A percentile compares a stretch with the other conserved stretches of the same genome.
Conservation (phyloP, 2,797 vertebrate species). For the Lithobates sylvaticus region DNA sequence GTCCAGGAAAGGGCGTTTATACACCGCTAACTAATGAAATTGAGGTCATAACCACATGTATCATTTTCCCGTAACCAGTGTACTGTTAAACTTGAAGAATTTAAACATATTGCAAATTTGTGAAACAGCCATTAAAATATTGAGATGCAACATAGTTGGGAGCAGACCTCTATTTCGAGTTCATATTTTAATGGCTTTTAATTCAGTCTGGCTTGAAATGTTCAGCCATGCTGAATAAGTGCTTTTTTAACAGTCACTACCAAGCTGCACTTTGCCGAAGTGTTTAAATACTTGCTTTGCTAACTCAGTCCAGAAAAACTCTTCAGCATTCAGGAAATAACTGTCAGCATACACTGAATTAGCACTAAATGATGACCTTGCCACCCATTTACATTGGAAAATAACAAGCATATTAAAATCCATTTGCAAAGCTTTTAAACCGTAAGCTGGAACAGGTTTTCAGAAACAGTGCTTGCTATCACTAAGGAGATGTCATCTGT, state of each 20-base stretch:
- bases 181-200: slow-evolving; percentile 58
- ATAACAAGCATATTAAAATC: slow-evolving; percentile 43
- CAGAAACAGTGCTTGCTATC: not conserved
- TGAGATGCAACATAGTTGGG: slow-evolving; percentile 40
- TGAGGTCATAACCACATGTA: not conserved
- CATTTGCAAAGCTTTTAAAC: slow-evolving; percentile 49
- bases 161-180: slow-evolving; percentile 28
- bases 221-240: slow-evolving; percentile 54
- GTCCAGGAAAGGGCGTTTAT: not conserved
- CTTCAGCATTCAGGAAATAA: slow-evolving; percentile 49
- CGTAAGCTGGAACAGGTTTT: not conserved
- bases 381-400: slow-evolving; percentile 43
- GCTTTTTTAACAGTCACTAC: slow-evolving; percentile 47
- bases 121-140: slow-evolving; percentile 44
- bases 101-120: slow-evolving; percentile 37
- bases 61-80: slow-evolving; percentile 10
- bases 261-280: slow-evolving; percentile 39
- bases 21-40: not conserved
- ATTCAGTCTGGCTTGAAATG: slow-evolving; percentile 45
- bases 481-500: not conserved
- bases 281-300: slow-evolving; percentile 56
- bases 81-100: slow-evolving; percentile 32
- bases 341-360: slow-evolving; percentile 43
- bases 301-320: slow-evolving; percentile 44
- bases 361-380: slow-evolving; percentile 55